These are phyloP conservation scores for Dione vanillae DNA, from an alignment of 2,888 invertebrate species.

Conservation along the genomic window DNA sequence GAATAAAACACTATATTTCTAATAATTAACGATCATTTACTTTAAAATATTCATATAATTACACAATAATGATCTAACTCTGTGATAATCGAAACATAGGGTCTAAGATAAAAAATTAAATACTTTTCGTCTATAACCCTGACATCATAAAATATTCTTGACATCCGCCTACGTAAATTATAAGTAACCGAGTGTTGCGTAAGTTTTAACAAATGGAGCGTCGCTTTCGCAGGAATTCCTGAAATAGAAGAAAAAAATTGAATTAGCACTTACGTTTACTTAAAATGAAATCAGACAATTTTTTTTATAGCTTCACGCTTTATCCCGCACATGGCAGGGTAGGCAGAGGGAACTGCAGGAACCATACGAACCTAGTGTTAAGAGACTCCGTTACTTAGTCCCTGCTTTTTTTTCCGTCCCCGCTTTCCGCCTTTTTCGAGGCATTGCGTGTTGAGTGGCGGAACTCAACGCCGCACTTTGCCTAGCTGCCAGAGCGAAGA, in stretches of 20 bases:
- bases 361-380: too few species aligned
- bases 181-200: slow-evolving; percentile 96
- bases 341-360: too few species aligned
- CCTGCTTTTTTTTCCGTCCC: too few species aligned
- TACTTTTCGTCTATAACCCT: slow-evolving; percentile 69
- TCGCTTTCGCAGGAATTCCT: slow-evolving; percentile 94
- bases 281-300: background rate
- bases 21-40: slow-evolving; percentile 84
- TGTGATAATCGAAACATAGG: slow-evolving; percentile 73
- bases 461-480: too few species aligned
- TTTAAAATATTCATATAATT: slow-evolving; percentile 82
- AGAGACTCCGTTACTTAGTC: too few species aligned
- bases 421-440: too few species aligned
- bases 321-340: too few species aligned
- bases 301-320: too few species aligned
- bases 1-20: slow-evolving; percentile 72
- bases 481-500: too few species aligned
- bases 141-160: slow-evolving; percentile 74
- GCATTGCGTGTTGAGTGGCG: too few species aligned
- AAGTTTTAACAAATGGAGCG: slow-evolving; percentile 96
- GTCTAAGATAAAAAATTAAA: slow-evolving; percentile 79
- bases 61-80: slow-evolving; percentile 74
- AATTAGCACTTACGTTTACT: background rate
- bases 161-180: slow-evolving; percentile 85
- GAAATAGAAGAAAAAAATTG: slow-evolving; percentile 73